phyloP scores from a whole-genome alignment of 2,888 invertebrate genomes.

The Coelinius sp. region DNA sequence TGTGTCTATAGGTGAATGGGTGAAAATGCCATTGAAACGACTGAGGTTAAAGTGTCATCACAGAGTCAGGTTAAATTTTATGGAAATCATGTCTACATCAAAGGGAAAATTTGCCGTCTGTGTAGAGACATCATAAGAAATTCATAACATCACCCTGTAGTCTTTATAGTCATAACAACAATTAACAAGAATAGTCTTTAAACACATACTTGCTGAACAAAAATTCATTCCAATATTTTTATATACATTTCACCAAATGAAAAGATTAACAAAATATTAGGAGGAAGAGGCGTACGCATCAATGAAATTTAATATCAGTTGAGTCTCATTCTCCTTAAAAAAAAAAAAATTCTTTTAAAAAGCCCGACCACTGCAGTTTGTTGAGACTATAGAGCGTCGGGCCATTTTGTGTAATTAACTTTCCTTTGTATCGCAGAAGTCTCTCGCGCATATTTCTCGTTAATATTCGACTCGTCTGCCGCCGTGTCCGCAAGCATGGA shows the following conservation, averaged over 20 bases:
- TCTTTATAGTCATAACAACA: not conserved
- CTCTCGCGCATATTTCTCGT: not conserved
- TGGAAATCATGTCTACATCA: no score
- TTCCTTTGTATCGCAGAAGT: not conserved
- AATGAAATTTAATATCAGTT: not conserved
- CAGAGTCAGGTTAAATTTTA: not conserved
- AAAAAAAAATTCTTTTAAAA: not conserved
- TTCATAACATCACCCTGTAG: not conserved
- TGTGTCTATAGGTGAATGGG: not conserved
- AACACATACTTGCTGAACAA: not conserved
- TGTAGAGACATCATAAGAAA: no score
- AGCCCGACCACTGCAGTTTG: not conserved
- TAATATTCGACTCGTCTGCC: slow-evolving; percentile 2
- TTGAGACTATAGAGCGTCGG: not conserved
- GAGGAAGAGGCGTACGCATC: not conserved
- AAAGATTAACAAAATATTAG: no score
- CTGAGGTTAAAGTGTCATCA: not conserved
- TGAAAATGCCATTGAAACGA: not conserved
- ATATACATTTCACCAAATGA: no score
- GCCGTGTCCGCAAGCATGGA: not conserved
- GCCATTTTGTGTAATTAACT: slow-evolving; percentile 13
- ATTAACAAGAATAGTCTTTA: no score
- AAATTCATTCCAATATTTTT: not conserved
- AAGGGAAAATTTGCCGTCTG: no score
- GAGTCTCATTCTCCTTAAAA: not conserved